Base-by-base conservation (phyloP, 2,888 invertebrate genomes). In the Yponomeuta sedellus region DNA sequence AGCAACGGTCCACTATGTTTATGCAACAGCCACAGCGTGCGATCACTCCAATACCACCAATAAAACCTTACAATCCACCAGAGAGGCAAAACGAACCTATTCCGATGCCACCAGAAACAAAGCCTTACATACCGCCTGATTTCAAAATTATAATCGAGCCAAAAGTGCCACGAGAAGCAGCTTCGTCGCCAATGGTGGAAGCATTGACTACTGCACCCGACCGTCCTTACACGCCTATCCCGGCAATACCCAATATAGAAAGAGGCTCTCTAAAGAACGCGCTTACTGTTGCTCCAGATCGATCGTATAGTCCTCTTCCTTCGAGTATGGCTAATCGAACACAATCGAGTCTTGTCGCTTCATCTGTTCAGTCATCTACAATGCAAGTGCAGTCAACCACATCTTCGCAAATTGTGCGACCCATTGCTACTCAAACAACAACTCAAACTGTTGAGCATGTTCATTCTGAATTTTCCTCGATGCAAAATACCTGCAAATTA, bases 161-260 rank as follows among this genome's bases (percentile, higher is more conserved):
- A 34, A 92, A 92, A 74, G 74, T 85, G 64, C 76, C 80, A 20
- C 81, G 87, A 69, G 80, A 82, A n/a, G 72, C 88, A 65, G 85
- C 92, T 52, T 87, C 92, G 59, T 94, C 94, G 64, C 94, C 94
- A 12, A 92, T 95, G 75, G 91, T 94, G 11, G 92, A 92, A 66
- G 95, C 95, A 16, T 81, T 95, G 65, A 94, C 93, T 20, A 94
- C 94, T 25, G 94, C 94, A 6, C 94, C 95, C 0, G 93, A 94
- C 61, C 88, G 92, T 68, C 91, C 93, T 6, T 93, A 92, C 69
- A 94, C 93, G 12, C 94, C 94, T 0, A 86, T 93, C 34, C 91
- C 92, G 34, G 84, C 74, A 68, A 69, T 86, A 67, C 67, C 67
- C 34, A 81, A 83, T 67, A 86, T 91, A 69, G 89, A 91, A 74